Evolutionary conservation across 2,797 vertebrate species (phyloP).

Genomic region (Spinus pinus): DNA sequence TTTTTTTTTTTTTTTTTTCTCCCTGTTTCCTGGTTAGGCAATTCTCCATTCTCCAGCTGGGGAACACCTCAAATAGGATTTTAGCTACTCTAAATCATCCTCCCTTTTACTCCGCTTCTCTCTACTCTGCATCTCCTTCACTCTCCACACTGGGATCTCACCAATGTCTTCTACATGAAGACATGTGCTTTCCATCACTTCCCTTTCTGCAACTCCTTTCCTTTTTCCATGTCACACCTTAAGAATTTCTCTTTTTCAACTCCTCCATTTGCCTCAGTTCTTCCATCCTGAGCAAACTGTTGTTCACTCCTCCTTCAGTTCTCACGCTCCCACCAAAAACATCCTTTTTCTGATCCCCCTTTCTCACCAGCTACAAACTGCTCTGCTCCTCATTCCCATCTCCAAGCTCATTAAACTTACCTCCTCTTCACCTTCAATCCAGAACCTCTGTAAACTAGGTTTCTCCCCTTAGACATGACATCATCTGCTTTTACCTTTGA

Average conservation of each 20-base stretch:
- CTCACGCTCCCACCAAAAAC: neutral
- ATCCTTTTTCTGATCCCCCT: neutral
- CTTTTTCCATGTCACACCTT: neutral
- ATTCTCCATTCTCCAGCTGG: neutral
- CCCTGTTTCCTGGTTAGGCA: neutral
- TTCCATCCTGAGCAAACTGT: neutral
- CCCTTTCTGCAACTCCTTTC: neutral
- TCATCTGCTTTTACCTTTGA: neutral
- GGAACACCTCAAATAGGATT: neutral
- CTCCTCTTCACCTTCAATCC: neutral
- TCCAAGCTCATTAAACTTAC: neutral
- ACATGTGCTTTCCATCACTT: neutral
- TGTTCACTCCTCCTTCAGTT: slow-evolving; percentile 32
- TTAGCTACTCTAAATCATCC: slow-evolving; percentile 11
- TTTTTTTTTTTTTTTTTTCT: neutral
- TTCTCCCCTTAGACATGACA: neutral
- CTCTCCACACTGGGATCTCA: neutral
- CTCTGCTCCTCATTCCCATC: neutral
- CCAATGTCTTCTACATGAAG: neutral
- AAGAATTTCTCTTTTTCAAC: neutral
- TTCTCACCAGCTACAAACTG: neutral
- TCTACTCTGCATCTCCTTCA: neutral
- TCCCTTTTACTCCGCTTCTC: neutral
- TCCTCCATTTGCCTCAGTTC: neutral
- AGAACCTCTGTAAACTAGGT: neutral